These are phyloP conservation scores for Brachionus sp. DNA, from an alignment of 1,140 invertebrate species.

Conservation along the genomic window DNA sequence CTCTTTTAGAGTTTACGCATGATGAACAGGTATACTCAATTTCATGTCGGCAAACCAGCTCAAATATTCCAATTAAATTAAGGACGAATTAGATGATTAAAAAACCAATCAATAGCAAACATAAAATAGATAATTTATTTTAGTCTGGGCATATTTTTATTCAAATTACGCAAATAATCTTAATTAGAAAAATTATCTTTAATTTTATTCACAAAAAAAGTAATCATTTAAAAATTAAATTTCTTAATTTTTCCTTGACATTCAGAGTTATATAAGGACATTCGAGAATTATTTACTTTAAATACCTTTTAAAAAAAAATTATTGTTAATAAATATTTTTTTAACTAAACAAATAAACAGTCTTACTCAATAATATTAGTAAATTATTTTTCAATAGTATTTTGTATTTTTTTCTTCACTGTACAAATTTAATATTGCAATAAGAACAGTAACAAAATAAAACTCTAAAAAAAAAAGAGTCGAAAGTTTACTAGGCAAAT, in stretches of 20 bases:
- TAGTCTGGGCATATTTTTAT: not conserved
- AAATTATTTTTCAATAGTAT: not conserved
- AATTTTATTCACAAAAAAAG: not conserved
- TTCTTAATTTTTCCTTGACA: not conserved
- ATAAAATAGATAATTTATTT: not conserved
- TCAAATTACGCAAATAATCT: not conserved
- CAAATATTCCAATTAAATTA: not conserved
- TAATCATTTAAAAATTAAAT: not conserved
- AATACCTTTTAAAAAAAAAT: not conserved
- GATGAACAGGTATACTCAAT: not conserved
- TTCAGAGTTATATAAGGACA: not conserved
- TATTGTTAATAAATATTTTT: not conserved
- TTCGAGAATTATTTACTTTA: not conserved
- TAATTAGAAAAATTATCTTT: not conserved
- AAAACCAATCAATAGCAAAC: not conserved
- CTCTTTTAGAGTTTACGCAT: not conserved
- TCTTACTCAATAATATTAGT: not conserved
- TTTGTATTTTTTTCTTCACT: not conserved
- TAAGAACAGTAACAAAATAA: not conserved
- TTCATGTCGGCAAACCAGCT: not conserved
- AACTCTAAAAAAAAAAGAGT: too few species aligned
- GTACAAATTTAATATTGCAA: too few species aligned
- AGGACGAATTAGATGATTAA: not conserved
- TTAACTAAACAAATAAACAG: not conserved
- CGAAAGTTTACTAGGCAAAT: too few species aligned